Base-by-base conservation (phyloP, 2,888 invertebrate species). In the Orchesellides sinensis region DNA sequence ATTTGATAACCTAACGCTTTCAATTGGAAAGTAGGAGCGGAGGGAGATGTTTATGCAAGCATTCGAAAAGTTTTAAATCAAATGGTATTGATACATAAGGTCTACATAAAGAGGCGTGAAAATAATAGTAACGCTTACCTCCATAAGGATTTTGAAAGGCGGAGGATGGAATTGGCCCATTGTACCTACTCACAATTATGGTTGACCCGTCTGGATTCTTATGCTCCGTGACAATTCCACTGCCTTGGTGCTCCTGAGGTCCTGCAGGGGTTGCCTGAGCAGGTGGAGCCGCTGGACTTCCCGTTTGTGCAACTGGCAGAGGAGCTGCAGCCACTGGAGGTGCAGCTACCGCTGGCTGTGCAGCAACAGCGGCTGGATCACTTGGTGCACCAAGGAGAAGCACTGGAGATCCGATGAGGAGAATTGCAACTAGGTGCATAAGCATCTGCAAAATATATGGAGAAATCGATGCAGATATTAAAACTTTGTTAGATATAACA, bases 141-240 rank as follows among this genome's bases (percentile, higher is more conserved):
- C 27, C 27, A 49, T 14, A 5, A 6, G 69, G 68, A n/a, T 35
- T 72, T 12, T 17, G 68, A 49, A 81, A 73, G 2, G 81, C 72
- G 21, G n/a, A 56, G 5, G 59, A 52, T 4, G 87, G 85, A 14
- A 87, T 19, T 21, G 86, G 78, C 25, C 87, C 87, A 32, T 79
- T 83, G 52, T 83, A 87, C 5, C 83, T 68, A 5, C 86, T 85
- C 0, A 86, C 59, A 2, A 83, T 84, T 1, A 83, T 65, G 14
- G 66, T 77, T 10, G 83, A 78, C 0, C 87, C 86, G 59, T 86
- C 86, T 3, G 86, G 83, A 29, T 82, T 70, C 32, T 84, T 85
- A 2, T 83, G 82, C n/a, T 86, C 75, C 0, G 84, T 82, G 12
- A 84, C 45, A 0, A 68, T 74, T 14, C 84, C 84, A 27, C 32